Conservation (phyloP, 2,113 vertebrate species). For the Sylvicapra grimmia region DNA sequence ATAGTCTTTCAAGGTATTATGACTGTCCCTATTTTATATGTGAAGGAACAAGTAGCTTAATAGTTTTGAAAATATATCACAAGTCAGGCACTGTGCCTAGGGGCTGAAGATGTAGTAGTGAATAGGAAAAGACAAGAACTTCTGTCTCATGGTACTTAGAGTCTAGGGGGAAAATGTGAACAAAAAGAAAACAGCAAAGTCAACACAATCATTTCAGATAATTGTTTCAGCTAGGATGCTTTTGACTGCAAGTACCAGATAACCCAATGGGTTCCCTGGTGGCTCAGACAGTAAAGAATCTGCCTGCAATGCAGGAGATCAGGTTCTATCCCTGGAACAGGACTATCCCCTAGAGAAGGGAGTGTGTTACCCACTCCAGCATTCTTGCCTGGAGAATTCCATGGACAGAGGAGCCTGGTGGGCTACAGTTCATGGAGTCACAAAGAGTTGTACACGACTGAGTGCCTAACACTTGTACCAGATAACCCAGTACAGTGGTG, state of each 20-base stretch:
- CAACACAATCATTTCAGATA: background rate
- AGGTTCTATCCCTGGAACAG: background rate
- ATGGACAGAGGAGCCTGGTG: background rate
- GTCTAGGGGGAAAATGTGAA: background rate
- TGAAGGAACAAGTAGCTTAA: background rate
- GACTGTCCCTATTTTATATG: background rate
- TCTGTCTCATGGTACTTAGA: background rate
- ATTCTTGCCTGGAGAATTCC: background rate
- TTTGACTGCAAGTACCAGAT: background rate
- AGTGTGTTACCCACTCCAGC: background rate
- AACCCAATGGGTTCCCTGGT: background rate
- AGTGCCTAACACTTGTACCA: background rate
- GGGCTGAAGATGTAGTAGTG: background rate
- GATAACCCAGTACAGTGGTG: background rate
- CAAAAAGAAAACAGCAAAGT: background rate
- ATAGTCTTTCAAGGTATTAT: background rate
- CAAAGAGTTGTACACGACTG: background rate
- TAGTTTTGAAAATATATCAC: background rate
- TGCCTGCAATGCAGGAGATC: background rate
- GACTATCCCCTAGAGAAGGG: background rate
- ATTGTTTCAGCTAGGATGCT: background rate
- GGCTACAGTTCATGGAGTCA: background rate
- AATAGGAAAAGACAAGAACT: background rate
- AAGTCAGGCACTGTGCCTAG: background rate
- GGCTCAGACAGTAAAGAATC: background rate